A percentile compares a stretch with the other conserved stretches of the same genome.
These are phyloP conservation scores for Campylorhamphus procurvoides DNA, from an alignment of 2,113 vertebrate genomes.

Conservation along the genomic window DNA sequence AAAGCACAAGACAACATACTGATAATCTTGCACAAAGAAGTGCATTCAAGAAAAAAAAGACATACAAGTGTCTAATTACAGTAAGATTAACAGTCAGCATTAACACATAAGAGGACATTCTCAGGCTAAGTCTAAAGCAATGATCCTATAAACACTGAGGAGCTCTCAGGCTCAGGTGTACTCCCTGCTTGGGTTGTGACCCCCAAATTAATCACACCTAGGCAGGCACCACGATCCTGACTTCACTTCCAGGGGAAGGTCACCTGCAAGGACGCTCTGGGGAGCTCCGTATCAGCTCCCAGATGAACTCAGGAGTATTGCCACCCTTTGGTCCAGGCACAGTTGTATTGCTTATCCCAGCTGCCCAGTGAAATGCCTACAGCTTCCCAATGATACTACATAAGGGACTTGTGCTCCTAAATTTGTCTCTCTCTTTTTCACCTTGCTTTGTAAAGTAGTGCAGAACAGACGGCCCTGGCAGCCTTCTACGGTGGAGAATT, in stretches of 20 bases:
- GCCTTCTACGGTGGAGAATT: not conserved
- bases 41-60: not conserved
- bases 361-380: not conserved
- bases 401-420: not conserved
- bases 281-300: not conserved
- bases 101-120: not conserved
- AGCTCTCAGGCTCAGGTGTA: not conserved
- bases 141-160: not conserved
- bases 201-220: not conserved
- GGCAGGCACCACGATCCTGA: not conserved
- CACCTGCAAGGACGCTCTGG: not conserved
- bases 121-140: not conserved
- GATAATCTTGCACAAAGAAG: not conserved
- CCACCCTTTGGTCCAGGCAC: rapidly evolving
- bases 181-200: not conserved
- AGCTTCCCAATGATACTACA: not conserved
- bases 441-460: not conserved
- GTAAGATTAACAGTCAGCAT: not conserved
- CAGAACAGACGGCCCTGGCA: not conserved
- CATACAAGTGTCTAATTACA: not conserved
- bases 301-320: not conserved
- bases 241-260: not conserved
- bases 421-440: not conserved
- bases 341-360: not conserved
- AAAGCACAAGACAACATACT: not conserved